Percentiles rank a stretch among this genome's conserved stretches.
Conservation (phyloP, 2,113 vertebrate genomes). For the Poecile atricapillus region DNA sequence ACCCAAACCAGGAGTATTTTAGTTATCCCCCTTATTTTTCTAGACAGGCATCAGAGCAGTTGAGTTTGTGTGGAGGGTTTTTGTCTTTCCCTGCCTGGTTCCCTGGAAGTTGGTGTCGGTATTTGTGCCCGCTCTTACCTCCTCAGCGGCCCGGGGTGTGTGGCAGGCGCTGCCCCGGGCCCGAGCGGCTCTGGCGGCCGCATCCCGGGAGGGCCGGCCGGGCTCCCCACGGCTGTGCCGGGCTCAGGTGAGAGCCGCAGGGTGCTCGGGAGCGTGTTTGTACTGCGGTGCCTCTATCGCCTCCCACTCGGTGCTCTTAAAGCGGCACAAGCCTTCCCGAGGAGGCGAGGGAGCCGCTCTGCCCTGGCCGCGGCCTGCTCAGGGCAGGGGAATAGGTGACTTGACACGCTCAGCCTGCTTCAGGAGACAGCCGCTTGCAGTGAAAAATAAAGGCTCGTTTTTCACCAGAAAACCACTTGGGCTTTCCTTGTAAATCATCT, state of each 20-base stretch:
- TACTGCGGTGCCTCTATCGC: background rate
- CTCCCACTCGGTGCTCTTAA: conserved; percentile 35
- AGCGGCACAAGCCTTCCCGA: background rate
- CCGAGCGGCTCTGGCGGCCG: accelerated
- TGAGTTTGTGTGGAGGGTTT: background rate
- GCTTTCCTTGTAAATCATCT: background rate
- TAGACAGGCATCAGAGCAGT: background rate
- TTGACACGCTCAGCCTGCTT: background rate
- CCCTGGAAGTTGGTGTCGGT: background rate
- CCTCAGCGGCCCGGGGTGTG: background rate
- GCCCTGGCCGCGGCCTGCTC: background rate
- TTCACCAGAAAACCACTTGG: background rate
- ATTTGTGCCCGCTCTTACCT: background rate
- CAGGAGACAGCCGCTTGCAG: background rate
- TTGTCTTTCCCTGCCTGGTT: background rate
- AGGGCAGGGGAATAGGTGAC: background rate
- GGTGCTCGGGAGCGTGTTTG: background rate
- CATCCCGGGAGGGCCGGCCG: background rate
- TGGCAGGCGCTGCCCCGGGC: background rate
- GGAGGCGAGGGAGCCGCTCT: background rate
- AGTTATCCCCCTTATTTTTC: background rate
- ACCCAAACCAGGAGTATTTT: background rate
- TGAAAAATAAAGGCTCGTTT: background rate
- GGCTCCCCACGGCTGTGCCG: accelerated
- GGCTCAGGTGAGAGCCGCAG: background rate